A percentile compares a stretch with the other conserved stretches of the same genome.
phyloP scores from a whole-genome alignment of 2,797 vertebrate genomes.

The Natrix natrix region DNA sequence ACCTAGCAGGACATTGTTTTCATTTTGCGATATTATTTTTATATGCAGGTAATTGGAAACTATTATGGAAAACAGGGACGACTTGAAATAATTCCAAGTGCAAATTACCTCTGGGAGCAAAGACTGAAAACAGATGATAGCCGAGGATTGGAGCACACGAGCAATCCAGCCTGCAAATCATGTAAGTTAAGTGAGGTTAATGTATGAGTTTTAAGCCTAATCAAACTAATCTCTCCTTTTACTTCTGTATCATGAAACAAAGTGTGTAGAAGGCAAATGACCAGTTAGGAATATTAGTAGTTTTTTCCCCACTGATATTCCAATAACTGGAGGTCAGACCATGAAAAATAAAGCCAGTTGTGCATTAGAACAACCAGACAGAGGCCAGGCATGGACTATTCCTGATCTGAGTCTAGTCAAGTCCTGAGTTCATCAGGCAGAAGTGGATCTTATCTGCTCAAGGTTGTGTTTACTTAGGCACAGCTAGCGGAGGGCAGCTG shows the following conservation, averaged over 20 bases:
- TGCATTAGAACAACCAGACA: not conserved
- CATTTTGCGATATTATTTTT: not conserved
- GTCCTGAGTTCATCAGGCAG: not conserved
- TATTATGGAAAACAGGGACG: constrained; percentile 88
- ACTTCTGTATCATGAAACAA: not conserved
- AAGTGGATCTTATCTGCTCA: not conserved
- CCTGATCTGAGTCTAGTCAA: not conserved
- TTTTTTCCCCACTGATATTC: not conserved
- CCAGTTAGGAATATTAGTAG: not conserved
- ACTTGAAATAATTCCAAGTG: constrained; percentile 82
- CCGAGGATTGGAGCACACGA: constrained; percentile 67
- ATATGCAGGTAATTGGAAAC: constrained; percentile 85
- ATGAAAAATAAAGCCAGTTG: not conserved
- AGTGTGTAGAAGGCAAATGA: not conserved
- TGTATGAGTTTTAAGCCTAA: not conserved
- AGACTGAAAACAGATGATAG: constrained; percentile 71
- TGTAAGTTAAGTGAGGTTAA: constrained; percentile 72
- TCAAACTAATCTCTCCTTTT: not conserved
- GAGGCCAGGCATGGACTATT: not conserved
- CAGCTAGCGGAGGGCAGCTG: not conserved
- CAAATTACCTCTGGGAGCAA: constrained; percentile 81
- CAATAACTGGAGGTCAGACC: not conserved
- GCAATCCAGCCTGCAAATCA: constrained; percentile 75
- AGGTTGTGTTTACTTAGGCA: not conserved
- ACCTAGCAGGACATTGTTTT: not conserved